A percentile compares a stretch with the other conserved stretches of the same genome.
phyloP scores from a whole-genome alignment of 2,888 invertebrate species.

The Hydropsyche betteni region DNA sequence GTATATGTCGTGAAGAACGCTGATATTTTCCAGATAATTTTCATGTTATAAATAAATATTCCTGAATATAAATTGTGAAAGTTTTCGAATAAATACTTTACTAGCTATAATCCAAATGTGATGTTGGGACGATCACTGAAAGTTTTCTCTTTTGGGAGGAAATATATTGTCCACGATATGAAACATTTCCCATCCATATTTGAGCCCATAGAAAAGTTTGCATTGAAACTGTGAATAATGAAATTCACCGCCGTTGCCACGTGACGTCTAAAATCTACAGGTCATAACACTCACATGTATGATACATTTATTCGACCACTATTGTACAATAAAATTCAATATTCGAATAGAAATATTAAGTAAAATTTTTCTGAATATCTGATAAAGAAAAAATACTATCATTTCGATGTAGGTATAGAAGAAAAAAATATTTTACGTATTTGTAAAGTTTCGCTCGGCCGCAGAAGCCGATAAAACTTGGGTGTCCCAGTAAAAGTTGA shows the following conservation, averaged over 20 bases:
- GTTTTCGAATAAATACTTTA: constrained; percentile 19
- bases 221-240: constrained; percentile 14
- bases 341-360: too few species aligned
- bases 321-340: too few species aligned
- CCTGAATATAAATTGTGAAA: constrained; percentile 2
- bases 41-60: constrained; percentile 1
- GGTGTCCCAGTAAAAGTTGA: constrained; percentile 21
- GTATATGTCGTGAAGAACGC: neutral
- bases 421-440: too few species aligned
- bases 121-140: constrained; percentile 15
- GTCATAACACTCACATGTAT: neutral
- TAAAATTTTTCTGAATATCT: too few species aligned
- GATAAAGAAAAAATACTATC: too few species aligned
- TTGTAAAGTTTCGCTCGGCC: neutral
- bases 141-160: constrained; percentile 19
- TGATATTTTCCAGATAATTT: neutral
- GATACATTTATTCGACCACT: neutral
- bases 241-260: neutral
- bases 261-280: constrained; percentile 9
- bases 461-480: constrained; percentile 24
- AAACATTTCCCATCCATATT: constrained; percentile 25
- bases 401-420: too few species aligned
- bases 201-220: constrained; percentile 19
- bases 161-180: constrained; percentile 20
- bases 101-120: constrained; percentile 18